Evolutionary conservation across 2,888 invertebrate species (phyloP), one percentile per base, ranked within the genome.

Genomic region (Cephus sareptanus): DNA sequence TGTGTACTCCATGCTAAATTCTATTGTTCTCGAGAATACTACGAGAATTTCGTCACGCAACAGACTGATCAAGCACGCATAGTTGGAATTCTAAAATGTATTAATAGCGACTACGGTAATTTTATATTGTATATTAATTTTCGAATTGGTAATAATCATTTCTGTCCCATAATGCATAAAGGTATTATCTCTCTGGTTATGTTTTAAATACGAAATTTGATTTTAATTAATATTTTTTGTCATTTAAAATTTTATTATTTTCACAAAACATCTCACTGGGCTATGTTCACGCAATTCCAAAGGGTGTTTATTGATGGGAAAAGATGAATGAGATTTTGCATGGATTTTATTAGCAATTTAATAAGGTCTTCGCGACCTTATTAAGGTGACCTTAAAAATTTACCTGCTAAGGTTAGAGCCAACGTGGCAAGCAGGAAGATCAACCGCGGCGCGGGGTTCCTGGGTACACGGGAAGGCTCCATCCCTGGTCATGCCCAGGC

Each of bases 371-470:
- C 15, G 4, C 15, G 40, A 40, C 15, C 15, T 40, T 4, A 40
- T 4, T 4, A 15, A 15, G 40, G 4, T 40, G 15, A 40, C 40
- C 40, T 40, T 40, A 12, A 15, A 35, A 69, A 34, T 81, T 89
- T 89, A 90, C 90, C 90, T 88, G 90, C 89, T 74, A 88, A 84
- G 73, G 90, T 89, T 75, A 90, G 87, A 30, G 87, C 82, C 79
- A 90, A 86, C 78, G 93, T 93, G 79, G 90, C 89, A 71, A 92
- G 86, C 76, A 93, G 90, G 80, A 92, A 92, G 81, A 92, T 81
- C 74, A 92, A 88, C 82, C 91, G 89, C 74, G 91, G 91, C 81
- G 86, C 89, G 79, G 90, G 89, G 82, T 87, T 86, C 84, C 90
- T 87, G 81, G 90, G 88, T 83, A 90, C 87, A 84, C 90, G 87